Conservation (phyloP, 1,140 invertebrate species). For the Rhizoglyphus robini region DNA sequence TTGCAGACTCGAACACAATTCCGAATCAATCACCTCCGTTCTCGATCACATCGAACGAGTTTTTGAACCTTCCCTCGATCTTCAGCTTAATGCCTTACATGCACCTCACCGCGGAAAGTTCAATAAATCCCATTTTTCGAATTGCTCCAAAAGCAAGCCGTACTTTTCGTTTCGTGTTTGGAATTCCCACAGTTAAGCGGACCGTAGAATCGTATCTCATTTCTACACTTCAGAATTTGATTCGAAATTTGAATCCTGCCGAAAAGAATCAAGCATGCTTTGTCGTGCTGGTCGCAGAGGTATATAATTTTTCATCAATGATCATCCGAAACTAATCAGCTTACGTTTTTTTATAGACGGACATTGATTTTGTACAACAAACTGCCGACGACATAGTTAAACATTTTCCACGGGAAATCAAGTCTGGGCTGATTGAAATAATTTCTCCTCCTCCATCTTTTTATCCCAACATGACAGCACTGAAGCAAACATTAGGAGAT, state of each 20-base stretch:
- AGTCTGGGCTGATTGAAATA: slow-evolving; percentile 71
- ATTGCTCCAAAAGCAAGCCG: neutral
- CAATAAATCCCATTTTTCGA: slow-evolving; percentile 55
- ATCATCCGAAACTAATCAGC: slow-evolving; percentile 17
- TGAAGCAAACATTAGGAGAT: slow-evolving; percentile 70
- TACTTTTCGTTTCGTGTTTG: slow-evolving; percentile 60
- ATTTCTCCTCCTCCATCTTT: slow-evolving; percentile 67
- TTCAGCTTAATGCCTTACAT: slow-evolving; percentile 78
- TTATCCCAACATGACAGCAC: slow-evolving; percentile 62
- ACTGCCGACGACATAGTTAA: slow-evolving; percentile 48
- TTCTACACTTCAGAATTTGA: slow-evolving; percentile 68
- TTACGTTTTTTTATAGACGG: slow-evolving; percentile 31
- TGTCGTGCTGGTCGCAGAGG: slow-evolving; percentile 78
- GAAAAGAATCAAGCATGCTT: slow-evolving; percentile 69
- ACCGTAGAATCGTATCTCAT: slow-evolving; percentile 77
- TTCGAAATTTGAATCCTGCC: slow-evolving; percentile 57
- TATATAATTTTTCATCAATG: slow-evolving; percentile 27
- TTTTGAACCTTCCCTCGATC: slow-evolving; percentile 44
- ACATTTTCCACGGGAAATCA: slow-evolving; percentile 55
- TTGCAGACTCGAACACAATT: too few species aligned
- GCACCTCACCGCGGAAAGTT: slow-evolving; percentile 44
- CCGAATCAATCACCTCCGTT: too few species aligned
- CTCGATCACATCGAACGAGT: neutral
- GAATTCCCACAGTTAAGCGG: slow-evolving; percentile 72
- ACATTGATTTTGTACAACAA: slow-evolving; percentile 32